A percentile compares a stretch with the other conserved stretches of the same genome.
Evolutionary conservation across 2,797 vertebrate genomes (phyloP).

Genomic region (Bradypodion pumilum): DNA sequence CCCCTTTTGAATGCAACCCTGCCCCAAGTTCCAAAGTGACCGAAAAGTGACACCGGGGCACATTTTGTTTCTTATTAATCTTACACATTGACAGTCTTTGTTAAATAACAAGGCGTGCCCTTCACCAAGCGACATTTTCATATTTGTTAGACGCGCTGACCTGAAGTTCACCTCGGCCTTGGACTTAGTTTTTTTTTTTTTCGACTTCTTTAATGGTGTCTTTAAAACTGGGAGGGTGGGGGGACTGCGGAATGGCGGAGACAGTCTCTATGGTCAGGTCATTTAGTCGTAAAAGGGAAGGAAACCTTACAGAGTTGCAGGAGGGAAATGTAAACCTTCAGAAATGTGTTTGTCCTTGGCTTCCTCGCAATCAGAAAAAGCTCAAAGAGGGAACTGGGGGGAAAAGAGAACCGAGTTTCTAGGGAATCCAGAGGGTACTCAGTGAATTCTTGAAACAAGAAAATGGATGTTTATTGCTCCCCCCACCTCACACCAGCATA

Average conservation of each 20-base stretch:
- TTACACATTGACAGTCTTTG: conserved; percentile 99
- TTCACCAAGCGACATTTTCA: conserved; percentile 99
- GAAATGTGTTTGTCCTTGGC: conserved; percentile 76
- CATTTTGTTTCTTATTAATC: conserved; percentile 99
- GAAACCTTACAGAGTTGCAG: conserved; percentile 57
- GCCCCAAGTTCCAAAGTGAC: conserved; percentile 93
- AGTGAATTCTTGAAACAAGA: conserved; percentile 2
- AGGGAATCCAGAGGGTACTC: background rate
- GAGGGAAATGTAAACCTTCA: conserved; percentile 79
- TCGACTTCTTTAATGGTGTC: conserved; percentile 83
- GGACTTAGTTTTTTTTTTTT: conserved; percentile 90
- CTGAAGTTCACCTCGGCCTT: conserved; percentile 99
- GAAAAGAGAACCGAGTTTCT: background rate
- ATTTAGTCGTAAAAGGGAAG: conserved; percentile 76
- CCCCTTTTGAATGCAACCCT: conserved; percentile 77
- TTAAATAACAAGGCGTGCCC: conserved; percentile 99
- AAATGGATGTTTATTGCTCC: background rate
- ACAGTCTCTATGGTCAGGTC: conserved; percentile 81
- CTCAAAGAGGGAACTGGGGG: conserved; percentile 27
- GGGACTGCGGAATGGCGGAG: background rate
- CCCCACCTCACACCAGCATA: too few species aligned
- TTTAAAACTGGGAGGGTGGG: conserved; percentile 72
- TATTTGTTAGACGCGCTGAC: conserved; percentile 99
- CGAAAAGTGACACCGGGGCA: conserved; percentile 95
- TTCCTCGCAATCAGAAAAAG: conserved; percentile 53